A percentile compares a stretch with the other conserved stretches of the same genome.
Evolutionary conservation across 2,113 vertebrate genomes (phyloP).

Genomic region (Hipposideros armiger): DNA sequence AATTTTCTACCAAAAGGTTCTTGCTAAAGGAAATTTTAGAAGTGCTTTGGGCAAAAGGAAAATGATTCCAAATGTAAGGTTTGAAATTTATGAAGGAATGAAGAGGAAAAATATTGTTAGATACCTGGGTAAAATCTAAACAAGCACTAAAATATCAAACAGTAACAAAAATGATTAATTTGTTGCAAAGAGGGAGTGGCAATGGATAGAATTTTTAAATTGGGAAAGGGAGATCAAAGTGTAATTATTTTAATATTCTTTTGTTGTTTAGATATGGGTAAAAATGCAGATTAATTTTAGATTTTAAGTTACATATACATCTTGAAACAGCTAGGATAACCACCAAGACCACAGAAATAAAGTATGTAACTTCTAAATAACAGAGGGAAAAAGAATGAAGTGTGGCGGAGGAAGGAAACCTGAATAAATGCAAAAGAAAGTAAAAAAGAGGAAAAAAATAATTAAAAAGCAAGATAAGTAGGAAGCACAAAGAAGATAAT

Average conservation of each 20-base stretch:
- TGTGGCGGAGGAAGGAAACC: not conserved
- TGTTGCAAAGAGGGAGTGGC: not conserved
- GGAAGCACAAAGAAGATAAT: not conserved
- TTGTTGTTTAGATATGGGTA: not conserved
- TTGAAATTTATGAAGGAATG: not conserved
- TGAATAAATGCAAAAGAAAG: not conserved
- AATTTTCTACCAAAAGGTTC: not conserved
- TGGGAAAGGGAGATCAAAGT: not conserved
- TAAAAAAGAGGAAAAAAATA: not conserved
- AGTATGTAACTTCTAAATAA: not conserved
- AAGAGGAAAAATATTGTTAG: slow-evolving; percentile 3
- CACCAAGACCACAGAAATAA: slow-evolving; percentile 4
- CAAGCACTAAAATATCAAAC: not conserved
- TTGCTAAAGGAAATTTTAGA: slow-evolving; percentile 33
- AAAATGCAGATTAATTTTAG: not conserved
- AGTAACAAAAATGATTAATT: slow-evolving; percentile 9
- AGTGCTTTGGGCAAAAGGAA: not conserved
- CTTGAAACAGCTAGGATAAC: slow-evolving; percentile 2
- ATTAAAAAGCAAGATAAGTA: not conserved
- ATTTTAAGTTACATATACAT: not conserved
- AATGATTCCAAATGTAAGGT: not conserved
- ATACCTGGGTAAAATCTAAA: not conserved
- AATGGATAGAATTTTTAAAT: not conserved
- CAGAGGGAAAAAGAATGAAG: not conserved
- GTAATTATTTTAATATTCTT: not conserved